Evolutionary conservation across 2,888 invertebrate genomes (phyloP), one percentile per base, ranked within the genome.

Genomic region (Acanthoscelides obtectus): DNA sequence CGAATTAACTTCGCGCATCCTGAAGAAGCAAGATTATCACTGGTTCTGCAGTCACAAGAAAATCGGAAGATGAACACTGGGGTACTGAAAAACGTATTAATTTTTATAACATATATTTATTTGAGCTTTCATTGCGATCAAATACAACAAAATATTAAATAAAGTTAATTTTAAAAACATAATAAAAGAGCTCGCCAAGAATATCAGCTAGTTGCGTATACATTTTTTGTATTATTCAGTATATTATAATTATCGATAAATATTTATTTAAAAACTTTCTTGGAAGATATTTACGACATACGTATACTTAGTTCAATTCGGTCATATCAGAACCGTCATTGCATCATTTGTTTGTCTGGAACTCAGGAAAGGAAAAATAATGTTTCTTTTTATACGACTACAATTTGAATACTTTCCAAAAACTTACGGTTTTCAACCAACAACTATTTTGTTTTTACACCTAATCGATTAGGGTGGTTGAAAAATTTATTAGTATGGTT

Each of bases 81-180:
- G n/a, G n/a, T n/a, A 45, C 1, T 45, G 45, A 45, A 71, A 71
- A 70, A 72, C 71, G 70, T 73, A 71, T 70, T 71, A 65, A 69
- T 84, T 85, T 89, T 91, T 90, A 91, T 92, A 92, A 92, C 92
- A 92, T 92, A 92, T 92, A 92, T 92, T 92, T 92, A 92, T 92
- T 92, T 92, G 92, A 92, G 92, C 92, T 90, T 92, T 91, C 91
- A 91, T 92, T 92, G 92, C 92, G 91, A 91, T 92, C 91, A 91
- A 92, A 91, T 92, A 92, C 92, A 92, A 92, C 91, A 91, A 92
- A 92, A 91, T 91, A 91, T 79, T 91, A 91, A 91, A 92, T 91
- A 91, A 91, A 90, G 90, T 90, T 81, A 80, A 83, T 91, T 90
- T 91, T 78, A 75, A 90, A 91, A 91, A 90, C 91, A 91, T 89